Percentiles rank a stretch among this genome's conserved stretches.
phyloP scores from a whole-genome alignment of 2,888 invertebrate species.

The Macrosoma leucophasiata region DNA sequence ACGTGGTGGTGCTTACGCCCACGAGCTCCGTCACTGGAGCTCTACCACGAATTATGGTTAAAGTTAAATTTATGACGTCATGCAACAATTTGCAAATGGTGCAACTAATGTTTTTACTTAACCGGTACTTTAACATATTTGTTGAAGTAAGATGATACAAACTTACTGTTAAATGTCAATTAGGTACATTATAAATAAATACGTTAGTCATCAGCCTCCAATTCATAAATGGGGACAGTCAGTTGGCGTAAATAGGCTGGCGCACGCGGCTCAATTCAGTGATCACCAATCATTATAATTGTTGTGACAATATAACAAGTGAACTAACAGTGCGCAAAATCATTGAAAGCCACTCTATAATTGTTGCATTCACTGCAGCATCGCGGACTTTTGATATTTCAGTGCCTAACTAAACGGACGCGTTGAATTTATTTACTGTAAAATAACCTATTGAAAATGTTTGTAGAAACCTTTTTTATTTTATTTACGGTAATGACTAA shows the following conservation, averaged over 20 bases:
- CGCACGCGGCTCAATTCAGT: slow-evolving; percentile 27
- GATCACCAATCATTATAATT: slow-evolving; percentile 46
- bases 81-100: no score
- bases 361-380: slow-evolving; percentile 47
- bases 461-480: slow-evolving; percentile 28
- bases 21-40: no score
- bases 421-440: slow-evolving; percentile 20
- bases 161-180: no score
- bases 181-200: no score
- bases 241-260: slow-evolving; percentile 39
- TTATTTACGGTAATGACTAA: slow-evolving; percentile 33
- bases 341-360: slow-evolving; percentile 44
- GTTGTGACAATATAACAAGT: slow-evolving; percentile 45
- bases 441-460: slow-evolving; percentile 35
- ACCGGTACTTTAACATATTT: no score
- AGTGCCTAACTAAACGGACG: no score
- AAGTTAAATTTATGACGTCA: no score
- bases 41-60: no score
- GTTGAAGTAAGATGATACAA: no score
- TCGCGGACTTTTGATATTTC: slow-evolving; percentile 46
- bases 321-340: slow-evolving; percentile 35
- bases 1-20: no score
- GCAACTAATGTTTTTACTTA: no score
- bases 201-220: slow-evolving; percentile 35
- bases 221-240: slow-evolving; percentile 33